Percentiles rank a stretch among this genome's conserved stretches.
These are phyloP conservation scores for Gisinianus flammeolus DNA, from an alignment of 2,888 invertebrate species.

Conservation along the genomic window DNA sequence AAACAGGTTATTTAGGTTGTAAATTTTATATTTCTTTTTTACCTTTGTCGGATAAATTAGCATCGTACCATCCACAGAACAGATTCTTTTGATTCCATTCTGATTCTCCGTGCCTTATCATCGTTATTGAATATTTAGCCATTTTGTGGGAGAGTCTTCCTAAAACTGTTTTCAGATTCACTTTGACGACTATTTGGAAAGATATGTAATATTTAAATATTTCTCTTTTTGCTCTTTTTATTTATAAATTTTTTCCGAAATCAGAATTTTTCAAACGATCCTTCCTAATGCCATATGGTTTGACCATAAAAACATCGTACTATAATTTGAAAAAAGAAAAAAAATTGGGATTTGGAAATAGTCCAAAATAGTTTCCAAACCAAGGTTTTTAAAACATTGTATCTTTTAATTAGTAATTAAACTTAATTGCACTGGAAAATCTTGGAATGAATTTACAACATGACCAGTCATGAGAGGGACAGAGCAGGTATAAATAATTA, in stretches of 20 bases:
- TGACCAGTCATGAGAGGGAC: slow-evolving; percentile 27
- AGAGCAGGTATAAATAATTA: background rate
- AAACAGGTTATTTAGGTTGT: too few relatives aligned
- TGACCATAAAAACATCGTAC: too few relatives aligned
- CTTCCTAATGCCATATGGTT: too few relatives aligned
- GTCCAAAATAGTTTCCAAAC: too few relatives aligned
- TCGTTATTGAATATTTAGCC: slow-evolving; percentile 66
- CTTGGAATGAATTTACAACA: slow-evolving; percentile 25
- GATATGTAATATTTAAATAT: background rate
- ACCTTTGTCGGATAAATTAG: slow-evolving; percentile 74
- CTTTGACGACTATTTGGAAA: background rate
- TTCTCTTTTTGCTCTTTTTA: background rate
- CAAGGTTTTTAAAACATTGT: too few relatives aligned
- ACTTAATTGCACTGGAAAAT: too few relatives aligned
- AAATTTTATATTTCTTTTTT: too few relatives aligned
- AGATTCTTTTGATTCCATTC: slow-evolving; percentile 77
- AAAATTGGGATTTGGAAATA: too few relatives aligned
- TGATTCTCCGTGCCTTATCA: slow-evolving; percentile 78
- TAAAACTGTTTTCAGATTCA: background rate
- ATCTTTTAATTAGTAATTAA: too few relatives aligned
- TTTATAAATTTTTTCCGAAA: too few relatives aligned
- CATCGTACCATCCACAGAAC: slow-evolving; percentile 78
- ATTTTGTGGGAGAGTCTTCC: slow-evolving; percentile 39
- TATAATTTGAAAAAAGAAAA: too few relatives aligned
- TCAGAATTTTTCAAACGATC: too few relatives aligned